These are phyloP conservation scores for Brienomyrus longianalis DNA, from an alignment of 2,113 vertebrate species.

Conservation along the genomic window DNA sequence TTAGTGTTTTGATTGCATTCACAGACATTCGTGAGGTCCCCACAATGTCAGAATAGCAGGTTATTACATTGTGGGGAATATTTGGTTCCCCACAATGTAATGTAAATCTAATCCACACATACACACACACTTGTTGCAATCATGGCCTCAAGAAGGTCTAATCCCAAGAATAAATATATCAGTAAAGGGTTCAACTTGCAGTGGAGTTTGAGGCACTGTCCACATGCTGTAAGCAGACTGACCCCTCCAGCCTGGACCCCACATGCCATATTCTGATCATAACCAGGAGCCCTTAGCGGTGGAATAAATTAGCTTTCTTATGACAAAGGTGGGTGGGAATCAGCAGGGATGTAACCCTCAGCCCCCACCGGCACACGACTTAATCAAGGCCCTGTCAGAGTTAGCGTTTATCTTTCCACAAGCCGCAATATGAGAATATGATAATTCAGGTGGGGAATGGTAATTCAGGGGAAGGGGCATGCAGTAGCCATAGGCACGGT, in stretches of 20 bases:
- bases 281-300: not conserved
- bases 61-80: no score
- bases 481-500: not conserved
- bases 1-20: no score
- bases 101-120: not conserved
- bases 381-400: not conserved
- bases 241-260: not conserved
- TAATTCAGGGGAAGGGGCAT: not conserved
- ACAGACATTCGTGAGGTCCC: no score
- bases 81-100: not conserved
- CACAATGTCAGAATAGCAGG: not conserved
- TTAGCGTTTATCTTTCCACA: not conserved
- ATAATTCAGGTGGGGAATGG: not conserved
- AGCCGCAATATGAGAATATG: not conserved
- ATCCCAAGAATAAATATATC: not conserved
- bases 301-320: not conserved
- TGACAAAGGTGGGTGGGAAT: not conserved
- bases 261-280: not conserved
- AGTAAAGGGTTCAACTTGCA: not conserved
- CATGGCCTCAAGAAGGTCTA: not conserved
- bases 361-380: not conserved
- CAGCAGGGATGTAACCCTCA: not conserved
- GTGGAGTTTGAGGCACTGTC: not conserved
- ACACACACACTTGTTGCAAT: not conserved
- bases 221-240: not conserved